Conservation (phyloP, 2,797 vertebrate genomes). For the Peromyscus aztecus region DNA sequence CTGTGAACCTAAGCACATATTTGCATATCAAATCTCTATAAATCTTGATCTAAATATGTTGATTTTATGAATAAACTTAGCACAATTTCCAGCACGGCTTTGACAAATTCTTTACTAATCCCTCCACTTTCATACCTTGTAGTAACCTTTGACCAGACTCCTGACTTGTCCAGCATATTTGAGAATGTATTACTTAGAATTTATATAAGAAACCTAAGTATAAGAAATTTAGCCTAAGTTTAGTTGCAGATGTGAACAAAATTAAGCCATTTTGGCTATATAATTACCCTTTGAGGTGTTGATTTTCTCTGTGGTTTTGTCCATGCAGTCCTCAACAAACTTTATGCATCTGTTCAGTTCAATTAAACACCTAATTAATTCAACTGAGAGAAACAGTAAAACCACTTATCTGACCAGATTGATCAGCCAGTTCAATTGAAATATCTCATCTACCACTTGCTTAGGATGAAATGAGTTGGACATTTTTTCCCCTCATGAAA, state of each 20-base stretch:
- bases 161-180: background rate
- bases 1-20: background rate
- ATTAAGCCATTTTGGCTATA: background rate
- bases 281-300: background rate
- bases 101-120: too few species aligned
- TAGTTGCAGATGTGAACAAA: background rate
- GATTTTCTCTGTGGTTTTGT: constrained; percentile 52
- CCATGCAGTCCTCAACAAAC: constrained; percentile 1
- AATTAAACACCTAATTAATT: constrained; percentile 46
- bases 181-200: background rate
- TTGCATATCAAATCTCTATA: background rate
- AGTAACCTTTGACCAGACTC: background rate
- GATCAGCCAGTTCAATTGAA: constrained; percentile 31
- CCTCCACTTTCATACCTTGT: background rate
- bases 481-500: background rate
- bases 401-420: constrained; percentile 23
- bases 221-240: background rate
- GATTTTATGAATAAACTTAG: background rate
- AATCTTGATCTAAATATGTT: background rate
- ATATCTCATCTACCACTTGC: background rate
- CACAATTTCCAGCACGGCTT: background rate
- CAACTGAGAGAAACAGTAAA: constrained; percentile 17
- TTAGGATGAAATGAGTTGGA: background rate
- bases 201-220: background rate
- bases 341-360: background rate